Evolutionary conservation across 2,113 vertebrate species (phyloP).

Genomic region (Balaeniceps rex): DNA sequence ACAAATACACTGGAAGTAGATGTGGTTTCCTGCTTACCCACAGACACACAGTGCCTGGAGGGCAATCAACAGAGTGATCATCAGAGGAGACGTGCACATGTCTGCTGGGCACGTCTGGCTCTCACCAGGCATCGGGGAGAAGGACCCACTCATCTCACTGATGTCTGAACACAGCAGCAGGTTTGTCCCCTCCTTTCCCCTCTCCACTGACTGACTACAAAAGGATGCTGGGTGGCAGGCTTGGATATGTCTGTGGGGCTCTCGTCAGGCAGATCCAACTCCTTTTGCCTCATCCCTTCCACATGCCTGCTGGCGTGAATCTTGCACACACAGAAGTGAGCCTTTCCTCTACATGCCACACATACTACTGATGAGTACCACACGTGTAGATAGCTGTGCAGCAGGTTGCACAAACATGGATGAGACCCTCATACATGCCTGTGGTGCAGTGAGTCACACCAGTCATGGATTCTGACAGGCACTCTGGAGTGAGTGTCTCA

Average conservation of each 20-base stretch:
- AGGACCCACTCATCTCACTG: not conserved
- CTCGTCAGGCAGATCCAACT: not conserved
- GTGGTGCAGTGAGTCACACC: not conserved
- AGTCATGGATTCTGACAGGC: not conserved
- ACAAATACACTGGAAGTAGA: not conserved
- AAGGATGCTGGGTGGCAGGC: not conserved
- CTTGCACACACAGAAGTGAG: not conserved
- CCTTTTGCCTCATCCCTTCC: not conserved
- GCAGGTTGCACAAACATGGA: not conserved
- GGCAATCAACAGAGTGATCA: not conserved
- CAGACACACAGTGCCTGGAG: not conserved
- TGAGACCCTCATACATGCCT: accelerated
- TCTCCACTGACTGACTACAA: not conserved
- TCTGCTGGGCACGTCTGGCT: not conserved
- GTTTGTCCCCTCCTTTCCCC: not conserved
- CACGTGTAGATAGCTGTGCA: not conserved
- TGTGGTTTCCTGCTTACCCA: not conserved
- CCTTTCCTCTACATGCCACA: not conserved
- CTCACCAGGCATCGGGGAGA: not conserved
- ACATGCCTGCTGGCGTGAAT: accelerated
- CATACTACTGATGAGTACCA: not conserved
- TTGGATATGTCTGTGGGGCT: accelerated
- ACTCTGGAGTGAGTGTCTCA: not conserved
- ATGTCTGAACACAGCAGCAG: not conserved
- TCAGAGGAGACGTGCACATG: not conserved